Conservation (phyloP, 2,888 invertebrate genomes). For the Mythimna impura region DNA sequence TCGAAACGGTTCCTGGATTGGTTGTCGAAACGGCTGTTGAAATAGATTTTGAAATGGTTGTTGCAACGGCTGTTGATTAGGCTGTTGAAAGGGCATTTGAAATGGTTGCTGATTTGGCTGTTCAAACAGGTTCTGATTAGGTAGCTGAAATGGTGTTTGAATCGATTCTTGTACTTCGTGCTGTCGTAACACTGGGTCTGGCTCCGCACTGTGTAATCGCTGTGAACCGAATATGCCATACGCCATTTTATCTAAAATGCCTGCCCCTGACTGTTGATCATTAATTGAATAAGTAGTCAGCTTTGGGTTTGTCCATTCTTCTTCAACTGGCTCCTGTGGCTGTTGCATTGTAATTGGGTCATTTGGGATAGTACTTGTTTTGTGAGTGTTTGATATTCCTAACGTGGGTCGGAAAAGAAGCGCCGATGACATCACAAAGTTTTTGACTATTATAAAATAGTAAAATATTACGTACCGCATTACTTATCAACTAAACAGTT, state of each 20-base stretch:
- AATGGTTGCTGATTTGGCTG: background rate
- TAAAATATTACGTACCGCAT: slow-evolving; percentile 37
- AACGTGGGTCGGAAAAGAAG: slow-evolving; percentile 32
- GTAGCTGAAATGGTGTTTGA: background rate
- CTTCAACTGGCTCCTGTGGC: background rate
- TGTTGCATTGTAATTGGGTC: background rate
- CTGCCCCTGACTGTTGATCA: background rate
- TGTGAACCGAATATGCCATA: background rate
- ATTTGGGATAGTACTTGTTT: slow-evolving; percentile 3
- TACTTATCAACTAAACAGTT: slow-evolving; percentile 1
- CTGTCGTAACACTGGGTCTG: slow-evolving; percentile 15
- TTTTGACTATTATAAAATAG: slow-evolving; percentile 24
- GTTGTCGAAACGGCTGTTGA: background rate
- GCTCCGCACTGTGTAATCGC: background rate
- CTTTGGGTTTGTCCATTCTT: slow-evolving; percentile 12
- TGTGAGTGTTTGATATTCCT: slow-evolving; percentile 4
- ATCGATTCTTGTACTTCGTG: background rate
- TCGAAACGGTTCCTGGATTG: background rate
- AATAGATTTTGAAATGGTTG: background rate
- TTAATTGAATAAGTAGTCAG: background rate
- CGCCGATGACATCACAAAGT: slow-evolving; percentile 16
- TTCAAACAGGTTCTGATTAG: background rate
- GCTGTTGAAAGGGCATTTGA: background rate
- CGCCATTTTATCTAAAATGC: background rate
- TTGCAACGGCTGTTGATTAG: background rate